Percentiles rank a stretch among this genome's conserved stretches.
Conservation (phyloP, 2,888 invertebrate genomes). For the Ischnura elegans region DNA sequence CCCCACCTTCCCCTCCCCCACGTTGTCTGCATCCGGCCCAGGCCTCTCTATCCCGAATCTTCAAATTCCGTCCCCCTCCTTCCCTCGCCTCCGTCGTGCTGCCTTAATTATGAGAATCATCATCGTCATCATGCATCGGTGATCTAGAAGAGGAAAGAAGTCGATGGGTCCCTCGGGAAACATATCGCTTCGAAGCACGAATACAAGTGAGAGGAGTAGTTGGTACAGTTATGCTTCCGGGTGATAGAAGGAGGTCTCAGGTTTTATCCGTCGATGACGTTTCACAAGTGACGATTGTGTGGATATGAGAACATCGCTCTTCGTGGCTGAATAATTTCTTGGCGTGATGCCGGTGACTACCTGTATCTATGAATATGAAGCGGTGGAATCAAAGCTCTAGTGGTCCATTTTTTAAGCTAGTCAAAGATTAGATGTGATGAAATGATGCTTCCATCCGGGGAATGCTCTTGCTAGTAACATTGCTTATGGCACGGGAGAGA, state of each 20-base stretch:
- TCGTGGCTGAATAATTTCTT: neutral
- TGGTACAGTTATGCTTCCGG: neutral
- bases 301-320: neutral
- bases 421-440: neutral
- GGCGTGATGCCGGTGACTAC: neutral
- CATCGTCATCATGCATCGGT: neutral
- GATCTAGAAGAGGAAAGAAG: constrained; percentile 27
- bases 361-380: neutral
- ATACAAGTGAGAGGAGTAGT: neutral
- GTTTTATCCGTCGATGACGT: neutral
- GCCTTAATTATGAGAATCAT: neutral
- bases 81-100: neutral
- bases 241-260: neutral
- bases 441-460: no score
- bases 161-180: neutral
- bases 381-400: neutral
- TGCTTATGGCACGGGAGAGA: no score
- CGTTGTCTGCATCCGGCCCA: no score
- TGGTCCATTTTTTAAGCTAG: neutral
- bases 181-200: neutral
- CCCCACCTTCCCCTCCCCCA: neutral
- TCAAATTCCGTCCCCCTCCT: neutral
- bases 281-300: neutral
- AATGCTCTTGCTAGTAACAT: no score
- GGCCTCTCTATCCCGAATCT: neutral